Conservation (phyloP, 2,888 invertebrate species). For the Augochlorella aurata region DNA sequence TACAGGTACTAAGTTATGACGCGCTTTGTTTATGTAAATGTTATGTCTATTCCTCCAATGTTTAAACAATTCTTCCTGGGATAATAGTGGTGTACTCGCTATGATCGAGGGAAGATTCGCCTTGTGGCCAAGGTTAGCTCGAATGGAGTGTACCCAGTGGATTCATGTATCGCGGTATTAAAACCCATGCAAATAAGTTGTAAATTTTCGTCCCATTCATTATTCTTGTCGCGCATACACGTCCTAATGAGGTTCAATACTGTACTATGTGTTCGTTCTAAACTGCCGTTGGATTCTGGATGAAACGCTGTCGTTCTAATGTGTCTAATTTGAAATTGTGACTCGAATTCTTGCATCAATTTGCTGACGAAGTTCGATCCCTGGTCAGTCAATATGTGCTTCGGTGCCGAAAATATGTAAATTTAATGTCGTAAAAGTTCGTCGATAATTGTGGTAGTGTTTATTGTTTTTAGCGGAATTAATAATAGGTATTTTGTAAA, state of each 20-base stretch:
- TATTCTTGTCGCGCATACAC: not conserved
- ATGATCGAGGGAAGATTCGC: constrained; percentile 20
- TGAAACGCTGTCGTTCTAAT: constrained; percentile 3
- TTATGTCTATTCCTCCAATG: not conserved
- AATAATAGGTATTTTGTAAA: constrained; percentile 15
- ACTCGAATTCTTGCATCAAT: constrained; percentile 23
- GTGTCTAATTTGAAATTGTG: constrained; percentile 10
- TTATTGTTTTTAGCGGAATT: constrained; percentile 6
- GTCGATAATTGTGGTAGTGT: not conserved
- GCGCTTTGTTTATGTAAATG: not conserved
- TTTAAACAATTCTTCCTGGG: not conserved
- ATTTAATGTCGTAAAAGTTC: no score
- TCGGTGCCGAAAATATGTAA: not conserved
- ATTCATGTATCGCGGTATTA: constrained; percentile 17
- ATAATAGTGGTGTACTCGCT: not conserved
- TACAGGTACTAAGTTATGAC: not conserved
- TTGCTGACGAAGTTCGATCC: not conserved
- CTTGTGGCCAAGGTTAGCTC: constrained; percentile 12
- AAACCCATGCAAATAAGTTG: constrained; percentile 19
- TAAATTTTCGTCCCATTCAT: not conserved
- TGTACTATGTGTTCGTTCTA: not conserved
- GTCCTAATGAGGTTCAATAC: constrained; percentile 8
- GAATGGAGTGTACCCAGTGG: constrained; percentile 9
- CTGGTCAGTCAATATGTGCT: constrained; percentile 4
- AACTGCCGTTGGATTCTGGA: not conserved